A percentile compares a stretch with the other conserved stretches of the same genome.
phyloP scores from a whole-genome alignment of 2,888 invertebrate species.

The Sepioteuthis lessoniana region DNA sequence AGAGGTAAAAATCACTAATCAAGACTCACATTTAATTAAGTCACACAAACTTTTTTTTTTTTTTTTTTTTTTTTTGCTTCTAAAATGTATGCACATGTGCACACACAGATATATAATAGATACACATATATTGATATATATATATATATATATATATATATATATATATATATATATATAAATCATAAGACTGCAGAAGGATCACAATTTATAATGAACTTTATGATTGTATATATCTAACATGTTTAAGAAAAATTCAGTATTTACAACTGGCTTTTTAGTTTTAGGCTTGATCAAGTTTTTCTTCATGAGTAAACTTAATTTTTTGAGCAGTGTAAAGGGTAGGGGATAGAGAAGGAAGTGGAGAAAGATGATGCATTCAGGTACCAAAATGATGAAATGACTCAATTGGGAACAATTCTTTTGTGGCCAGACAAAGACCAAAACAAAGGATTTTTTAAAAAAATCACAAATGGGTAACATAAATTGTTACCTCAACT shows the following conservation, averaged over 20 bases:
- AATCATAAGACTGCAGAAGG: not conserved
- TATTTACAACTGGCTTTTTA: slow-evolving; percentile 8
- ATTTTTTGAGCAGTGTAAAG: not conserved
- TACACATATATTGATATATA: not conserved
- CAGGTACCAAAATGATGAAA: not conserved
- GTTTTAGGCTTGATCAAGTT: not conserved
- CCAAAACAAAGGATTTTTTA: not conserved
- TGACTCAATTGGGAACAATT: not conserved
- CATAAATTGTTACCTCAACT: not conserved
- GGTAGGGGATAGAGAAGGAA: not conserved
- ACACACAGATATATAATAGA: not conserved
- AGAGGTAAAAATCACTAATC: not conserved
- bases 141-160: not conserved
- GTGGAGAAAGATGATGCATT: not conserved
- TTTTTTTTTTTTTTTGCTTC: not conserved
- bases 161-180: not conserved
- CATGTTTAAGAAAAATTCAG: not conserved
- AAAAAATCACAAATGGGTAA: not conserved
- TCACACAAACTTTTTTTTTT: not conserved
- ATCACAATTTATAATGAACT: not conserved
- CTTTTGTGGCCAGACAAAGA: not conserved
- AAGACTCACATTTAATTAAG: not conserved
- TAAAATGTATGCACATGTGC: not conserved
- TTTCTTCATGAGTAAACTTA: not conserved
- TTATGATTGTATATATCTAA: not conserved